Evolutionary conservation across 92 coral and sea anemone species (phyloP), one percentile per base, ranked within the genome.

Genomic region (Zoanthus gigantus): DNA sequence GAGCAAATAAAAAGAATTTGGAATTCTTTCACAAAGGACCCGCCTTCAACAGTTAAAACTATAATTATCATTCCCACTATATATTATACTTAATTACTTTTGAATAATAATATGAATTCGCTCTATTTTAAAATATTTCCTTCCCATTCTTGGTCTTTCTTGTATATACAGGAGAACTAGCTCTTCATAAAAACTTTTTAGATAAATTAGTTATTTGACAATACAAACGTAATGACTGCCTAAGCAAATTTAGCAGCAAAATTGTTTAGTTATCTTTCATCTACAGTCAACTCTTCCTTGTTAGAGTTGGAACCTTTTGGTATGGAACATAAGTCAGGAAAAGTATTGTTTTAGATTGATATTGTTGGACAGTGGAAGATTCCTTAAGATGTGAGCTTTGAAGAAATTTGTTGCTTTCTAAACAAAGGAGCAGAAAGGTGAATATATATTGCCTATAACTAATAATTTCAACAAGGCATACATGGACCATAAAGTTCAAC

Each of bases 11-110:
- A 23, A 77, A 44, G 47, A 63, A 54, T 78, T 56, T 14, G 34
- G 12, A 37, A 60, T 17, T 16, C 42, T 79, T n/a, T 12, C n/a
- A 23, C 53, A 79, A 79, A 79, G 83, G 83, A 23, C 83, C 83
- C 63, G 83, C 83, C 83, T 79, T 79, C 42, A 79, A 79, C 28
- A 52, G 71, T 79, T 34, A 31, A 74, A n/a, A 42, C 52, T 13
- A 30, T 57, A 79, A 78, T 31, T 12, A 34, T n/a, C 52, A 6
- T 13, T 32, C 17, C n/a, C 71, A 23, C 29, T 14, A 57, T 79
- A 78, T 5, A 15, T 45, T 47, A 74, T 23, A 37, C 42, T 37
- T 44, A 14, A 1, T 17, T 34, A 4, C 30, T 8, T 23, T 34
- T 44, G 37, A 34, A 73, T 73, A 44, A 4, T 45, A 73, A 44